Evolutionary conservation across 1,140 invertebrate species (phyloP).

Genomic region (Rhopalosiphum maidis): DNA sequence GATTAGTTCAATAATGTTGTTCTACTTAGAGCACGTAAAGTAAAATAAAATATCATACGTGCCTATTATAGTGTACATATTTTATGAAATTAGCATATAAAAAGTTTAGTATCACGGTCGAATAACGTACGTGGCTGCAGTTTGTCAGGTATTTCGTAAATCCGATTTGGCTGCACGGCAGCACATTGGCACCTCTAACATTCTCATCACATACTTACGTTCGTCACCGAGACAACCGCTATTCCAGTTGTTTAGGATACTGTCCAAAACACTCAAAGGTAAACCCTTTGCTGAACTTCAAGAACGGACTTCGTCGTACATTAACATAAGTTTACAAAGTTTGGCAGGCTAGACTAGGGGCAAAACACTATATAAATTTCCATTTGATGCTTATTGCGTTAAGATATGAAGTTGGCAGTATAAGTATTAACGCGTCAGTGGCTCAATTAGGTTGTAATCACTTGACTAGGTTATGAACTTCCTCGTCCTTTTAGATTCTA

Average conservation of each 20-base stretch:
- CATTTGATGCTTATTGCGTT: not conserved
- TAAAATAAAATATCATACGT: not conserved
- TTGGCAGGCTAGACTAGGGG: not conserved
- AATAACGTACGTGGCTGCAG: not conserved
- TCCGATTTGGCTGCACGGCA: not conserved
- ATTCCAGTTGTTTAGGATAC: not conserved
- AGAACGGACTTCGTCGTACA: not conserved
- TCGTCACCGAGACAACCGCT: not conserved
- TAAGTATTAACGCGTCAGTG: not conserved
- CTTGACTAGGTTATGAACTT: too few species aligned
- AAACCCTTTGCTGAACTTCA: not conserved
- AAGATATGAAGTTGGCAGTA: not conserved
- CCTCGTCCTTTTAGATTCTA: not conserved
- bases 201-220: not conserved
- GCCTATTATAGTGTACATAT: not conserved
- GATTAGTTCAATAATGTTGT: too few species aligned
- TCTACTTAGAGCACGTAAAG: not conserved
- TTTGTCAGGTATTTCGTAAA: not conserved
- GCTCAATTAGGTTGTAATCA: not conserved
- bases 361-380: not conserved
- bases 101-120: not conserved
- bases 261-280: not conserved
- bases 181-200: not conserved
- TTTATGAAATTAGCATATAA: not conserved
- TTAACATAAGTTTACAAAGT: not conserved